Base-by-base conservation (phyloP, 2,797 vertebrate genomes). In the Graptemys geographica region DNA sequence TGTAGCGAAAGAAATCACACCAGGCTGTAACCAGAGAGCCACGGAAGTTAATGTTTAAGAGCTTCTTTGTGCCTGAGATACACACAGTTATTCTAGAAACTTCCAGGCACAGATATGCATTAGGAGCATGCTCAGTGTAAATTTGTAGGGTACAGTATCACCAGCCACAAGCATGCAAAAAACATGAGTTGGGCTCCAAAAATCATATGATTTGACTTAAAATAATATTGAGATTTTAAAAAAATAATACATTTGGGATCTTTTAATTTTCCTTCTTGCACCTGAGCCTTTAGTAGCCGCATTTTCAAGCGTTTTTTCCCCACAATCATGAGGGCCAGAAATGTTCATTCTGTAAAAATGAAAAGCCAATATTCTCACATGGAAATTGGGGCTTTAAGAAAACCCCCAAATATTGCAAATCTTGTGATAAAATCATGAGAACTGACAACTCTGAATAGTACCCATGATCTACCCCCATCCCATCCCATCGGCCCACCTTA, bases 231-330 rank as follows among this genome's bases (percentile, higher is more conserved):
- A 62, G 18, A 72, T 72, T 41, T 72, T 72, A 33, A 27, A 87
- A 79, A 62, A 90, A 52, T 6, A 33, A 31, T 79, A 69, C 27
- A 59, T 41, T 21, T 7, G 25, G 79, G 86, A 92, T 62, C 21
- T 33, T 56, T 23, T 83, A 1, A 0, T 83, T 69, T 27, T 84
- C 19, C 27, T 86, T 72, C 56, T 79, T 3, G 21, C 8, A 16
- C 5, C 62, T 57, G 21, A 72, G 18, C 52, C 27, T 11, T 13
- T 41, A 53, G 5, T 2, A 1, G 28, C 6, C 1, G 1, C n/a
- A 86, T 90, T 96, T 87, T 83, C 37, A 92, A 92, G 2, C 44
- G 56, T 84, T 92, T 4, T n/a, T 81, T 86, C 31, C 59, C 47
- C 94, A 83, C 0, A 1, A 44, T 11, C 2, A 3, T n/a, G 84